Conservation (phyloP, 2,797 vertebrate genomes). For the Schizothorax lantsangensis region DNA sequence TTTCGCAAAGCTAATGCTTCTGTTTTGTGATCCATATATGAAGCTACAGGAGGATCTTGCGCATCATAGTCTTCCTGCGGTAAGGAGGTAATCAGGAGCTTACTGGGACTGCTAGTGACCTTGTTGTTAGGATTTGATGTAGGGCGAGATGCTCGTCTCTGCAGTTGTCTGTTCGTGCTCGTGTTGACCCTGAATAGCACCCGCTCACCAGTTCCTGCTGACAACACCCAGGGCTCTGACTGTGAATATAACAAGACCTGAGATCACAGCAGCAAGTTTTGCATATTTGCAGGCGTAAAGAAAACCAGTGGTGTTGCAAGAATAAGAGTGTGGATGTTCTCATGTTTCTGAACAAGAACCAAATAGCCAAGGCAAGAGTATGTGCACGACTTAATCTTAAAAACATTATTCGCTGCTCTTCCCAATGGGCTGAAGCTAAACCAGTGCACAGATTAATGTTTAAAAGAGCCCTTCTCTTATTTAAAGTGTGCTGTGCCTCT, state of each 20-base stretch:
- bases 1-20: background rate
- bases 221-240: conserved; percentile 42
- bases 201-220: conserved; percentile 10
- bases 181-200: conserved; percentile 28
- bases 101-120: conserved; percentile 45
- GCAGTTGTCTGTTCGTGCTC: background rate
- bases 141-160: background rate
- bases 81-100: conserved; percentile 47
- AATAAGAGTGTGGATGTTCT: background rate
- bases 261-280: conserved; percentile 21
- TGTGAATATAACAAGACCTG: conserved; percentile 37
- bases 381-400: background rate
- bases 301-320: conserved; percentile 16
- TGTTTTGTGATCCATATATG: background rate
- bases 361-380: background rate
- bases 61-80: background rate
- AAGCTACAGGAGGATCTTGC: background rate
- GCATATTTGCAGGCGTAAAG: conserved; percentile 42
- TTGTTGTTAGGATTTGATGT: conserved; percentile 24
- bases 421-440: background rate
- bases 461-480: conserved; percentile 20
- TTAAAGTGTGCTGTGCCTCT: conserved; percentile 28
- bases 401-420: conserved; percentile 8
- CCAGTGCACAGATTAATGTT: conserved; percentile 5
- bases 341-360: background rate